Evolutionary conservation across 1,140 invertebrate species (phyloP), one percentile per base, ranked within the genome.

Genomic region (Temnothorax nylanderi): DNA sequence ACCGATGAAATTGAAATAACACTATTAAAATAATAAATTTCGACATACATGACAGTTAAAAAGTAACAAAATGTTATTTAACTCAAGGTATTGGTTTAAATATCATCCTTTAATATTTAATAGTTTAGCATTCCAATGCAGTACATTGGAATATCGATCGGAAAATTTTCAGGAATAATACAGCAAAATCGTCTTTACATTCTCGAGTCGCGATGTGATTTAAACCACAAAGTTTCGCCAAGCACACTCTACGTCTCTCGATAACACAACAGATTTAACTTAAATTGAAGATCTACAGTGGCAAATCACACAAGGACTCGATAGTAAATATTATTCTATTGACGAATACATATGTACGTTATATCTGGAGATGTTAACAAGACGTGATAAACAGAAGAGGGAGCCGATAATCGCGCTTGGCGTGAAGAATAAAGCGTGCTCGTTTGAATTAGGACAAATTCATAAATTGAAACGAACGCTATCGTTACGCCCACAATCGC

Each of bases 381-480:
- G 51, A 32, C 18, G 21, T 32, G 51, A 56, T 37, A 18, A 82
- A 44, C 62, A 18, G 21, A 81, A 26, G 7, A 47, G 4, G 18
- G 11, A 72, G 8, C 5, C 13, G 18, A 58, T 58, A 60, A 82
- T 60, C 37, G 10, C 11, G 41, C 26, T 49, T 26, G 34, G 7
- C 16, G 1, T 34, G 4, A 84, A 74, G 44, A 26, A 49, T 60
- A 34, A 7, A 34, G n/a, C 41, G 5, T 54, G 2, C 7, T 60
- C 13, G 54, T 62, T 60, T 51, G 56, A 71, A 72, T 81, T 58
- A 47, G 47, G 16, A 32, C 62, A 60, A 10, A 37, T 64, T 89
- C 56, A 71, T 54, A 64, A 82, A 82, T 89, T 87, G 54, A 32
- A 89, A 77, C 11, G 71, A 65, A 71, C 67, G 54, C 75, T 76